Evolutionary conservation across 1,140 invertebrate genomes (phyloP), one percentile per base, ranked within the genome.

Genomic region (Lanistes nyassanus): DNA sequence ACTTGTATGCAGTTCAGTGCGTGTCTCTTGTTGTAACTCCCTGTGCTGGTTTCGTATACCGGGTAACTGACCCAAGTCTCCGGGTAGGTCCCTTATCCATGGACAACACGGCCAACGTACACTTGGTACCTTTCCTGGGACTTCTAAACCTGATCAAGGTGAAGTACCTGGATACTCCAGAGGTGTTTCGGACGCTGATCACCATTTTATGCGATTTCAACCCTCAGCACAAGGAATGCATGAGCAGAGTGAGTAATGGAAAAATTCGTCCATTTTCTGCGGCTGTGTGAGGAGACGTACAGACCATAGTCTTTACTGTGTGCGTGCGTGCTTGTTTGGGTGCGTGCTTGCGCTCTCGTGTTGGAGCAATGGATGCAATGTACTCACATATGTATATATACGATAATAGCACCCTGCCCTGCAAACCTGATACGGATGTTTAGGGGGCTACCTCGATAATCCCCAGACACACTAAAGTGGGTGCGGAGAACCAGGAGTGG

Each of bases 141-240:
- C 71, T 83, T 29, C 70, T 84, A 55, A 83, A 83, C 75, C 81
- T 84, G 79, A 68, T 84, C 16, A 81, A 83, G 73, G 69, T 77
- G 16, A 84, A 82, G 64, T 79, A 77, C 26, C 42, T 78, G 23
- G 79, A 78, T 13, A 79, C 76, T 47, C 78, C 79, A 29, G 82
- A 83, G 66, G 60, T 84, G 16, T 84, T 76, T 37, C 78, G 56
- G 55, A 80, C 78, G 26, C 34, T 84, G 29, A 37, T 84, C 23
- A 78, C 80, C 31, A 60, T 84, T 29, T 76, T 84, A 21, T 71
- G 75, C 68, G 83, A 84, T 58, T 83, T 78, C 76, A 73, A 82
- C 64, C 77, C 78, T 23, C 72, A 55, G n/a, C 53, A 72, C 58
- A 67, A 72, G 29, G 62, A 64, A 21, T 80, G 66, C 71, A 77